These are phyloP conservation scores for Corticium candelabrum DNA, from an alignment of 37 sponge, comb jelly and placozoan species.

Conservation along the genomic window DNA sequence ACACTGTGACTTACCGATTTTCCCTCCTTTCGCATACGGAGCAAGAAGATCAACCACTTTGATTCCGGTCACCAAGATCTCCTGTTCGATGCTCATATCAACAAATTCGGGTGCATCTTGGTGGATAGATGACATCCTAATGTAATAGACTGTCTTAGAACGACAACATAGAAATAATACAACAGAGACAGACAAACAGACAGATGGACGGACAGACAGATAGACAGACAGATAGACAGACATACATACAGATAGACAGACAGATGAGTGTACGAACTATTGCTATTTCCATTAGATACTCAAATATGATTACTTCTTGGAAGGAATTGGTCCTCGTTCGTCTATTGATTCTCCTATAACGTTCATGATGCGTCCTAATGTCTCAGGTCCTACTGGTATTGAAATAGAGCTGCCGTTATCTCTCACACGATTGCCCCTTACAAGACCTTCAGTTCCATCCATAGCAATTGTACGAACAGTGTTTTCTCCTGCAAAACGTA, in stretches of 20 bases:
- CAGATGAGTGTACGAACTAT: slow-evolving; percentile 15
- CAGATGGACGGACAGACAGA: too few relatives aligned
- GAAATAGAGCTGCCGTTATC: slow-evolving; percentile 83
- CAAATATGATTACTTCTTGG: slow-evolving; percentile 41
- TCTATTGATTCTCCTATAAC: slow-evolving; percentile 99
- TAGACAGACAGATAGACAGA: too few relatives aligned
- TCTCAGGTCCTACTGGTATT: slow-evolving; percentile 93
- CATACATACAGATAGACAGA: too few relatives aligned
- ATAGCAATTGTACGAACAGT: slow-evolving; percentile 97
- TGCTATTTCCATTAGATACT: slow-evolving; percentile 8
- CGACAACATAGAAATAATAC: neutral
- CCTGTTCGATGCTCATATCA: slow-evolving; percentile 96
- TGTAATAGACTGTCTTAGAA: neutral
- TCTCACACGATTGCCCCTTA: slow-evolving; percentile 66
- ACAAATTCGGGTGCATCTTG: slow-evolving; percentile 97
- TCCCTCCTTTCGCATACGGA: slow-evolving; percentile 97
- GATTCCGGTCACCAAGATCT: slow-evolving; percentile 98
- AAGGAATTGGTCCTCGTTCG: slow-evolving; percentile 85
- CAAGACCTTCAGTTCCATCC: slow-evolving; percentile 99
- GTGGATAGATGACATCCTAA: slow-evolving; percentile 60
- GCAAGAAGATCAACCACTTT: slow-evolving; percentile 98
- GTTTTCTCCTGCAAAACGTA: slow-evolving; percentile 85
- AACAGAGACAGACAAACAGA: too few relatives aligned
- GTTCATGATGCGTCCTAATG: slow-evolving; percentile 98
- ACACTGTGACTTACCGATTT: slow-evolving; percentile 74